Conservation (phyloP, 2,888 invertebrate species). For the Diplolepis rosae region DNA sequence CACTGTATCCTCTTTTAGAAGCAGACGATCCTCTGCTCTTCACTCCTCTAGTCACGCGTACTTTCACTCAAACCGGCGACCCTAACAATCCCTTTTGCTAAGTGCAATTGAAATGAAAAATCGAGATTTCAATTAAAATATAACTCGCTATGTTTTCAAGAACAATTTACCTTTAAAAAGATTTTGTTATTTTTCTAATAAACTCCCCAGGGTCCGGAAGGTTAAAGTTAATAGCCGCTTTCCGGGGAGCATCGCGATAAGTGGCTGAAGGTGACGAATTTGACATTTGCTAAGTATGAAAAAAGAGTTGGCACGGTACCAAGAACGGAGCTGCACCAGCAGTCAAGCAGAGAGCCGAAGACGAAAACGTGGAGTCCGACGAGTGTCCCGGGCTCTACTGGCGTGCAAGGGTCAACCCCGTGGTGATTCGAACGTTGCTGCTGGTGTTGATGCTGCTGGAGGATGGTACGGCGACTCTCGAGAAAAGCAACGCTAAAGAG, state of each 20-base stretch:
- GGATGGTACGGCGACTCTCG: slow-evolving; percentile 47
- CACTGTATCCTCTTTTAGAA: slow-evolving; percentile 15
- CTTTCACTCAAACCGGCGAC: slow-evolving; percentile 28
- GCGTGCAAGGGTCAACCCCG: slow-evolving; percentile 39
- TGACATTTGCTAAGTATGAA: background rate
- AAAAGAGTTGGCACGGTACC: slow-evolving; percentile 13
- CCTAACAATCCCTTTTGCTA: background rate
- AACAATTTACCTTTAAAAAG: background rate
- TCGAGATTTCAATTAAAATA: background rate
- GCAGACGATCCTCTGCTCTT: slow-evolving; percentile 18
- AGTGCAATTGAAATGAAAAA: slow-evolving; percentile 3
- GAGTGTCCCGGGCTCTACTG: slow-evolving; percentile 47
- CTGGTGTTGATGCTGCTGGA: slow-evolving; percentile 36
- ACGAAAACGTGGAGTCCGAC: slow-evolving; percentile 38
- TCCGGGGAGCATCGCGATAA: background rate
- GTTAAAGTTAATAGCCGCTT: background rate
- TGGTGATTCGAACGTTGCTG: slow-evolving; percentile 38
- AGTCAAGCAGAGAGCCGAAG: slow-evolving; percentile 11
- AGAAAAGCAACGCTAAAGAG: slow-evolving; percentile 45
- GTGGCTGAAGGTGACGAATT: background rate
- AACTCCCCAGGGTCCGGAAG: background rate
- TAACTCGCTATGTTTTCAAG: background rate
- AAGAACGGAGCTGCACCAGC: slow-evolving; percentile 9
- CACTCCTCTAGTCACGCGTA: slow-evolving; percentile 35
- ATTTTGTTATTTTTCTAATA: background rate